phyloP scores from a whole-genome alignment of 1,140 invertebrate species.

The Linepithema humile region DNA sequence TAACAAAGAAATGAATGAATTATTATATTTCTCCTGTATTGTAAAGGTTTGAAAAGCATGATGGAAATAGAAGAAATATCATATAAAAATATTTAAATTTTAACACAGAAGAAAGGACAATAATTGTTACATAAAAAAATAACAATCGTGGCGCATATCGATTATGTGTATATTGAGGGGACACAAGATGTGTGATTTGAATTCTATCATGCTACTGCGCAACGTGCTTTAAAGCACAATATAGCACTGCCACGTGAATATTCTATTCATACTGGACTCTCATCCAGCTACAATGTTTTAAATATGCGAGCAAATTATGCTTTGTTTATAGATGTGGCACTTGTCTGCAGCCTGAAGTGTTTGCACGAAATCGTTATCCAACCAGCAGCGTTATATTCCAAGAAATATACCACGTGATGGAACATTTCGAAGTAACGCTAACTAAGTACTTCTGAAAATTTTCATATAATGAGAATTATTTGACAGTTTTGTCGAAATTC shows the following conservation, averaged over 20 bases:
- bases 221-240: conserved; percentile 43
- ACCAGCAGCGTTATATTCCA: conserved; percentile 4
- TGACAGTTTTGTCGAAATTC: neutral
- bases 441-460: neutral
- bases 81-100: conserved; percentile 15
- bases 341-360: conserved; percentile 45
- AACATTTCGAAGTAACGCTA: neutral
- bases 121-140: neutral
- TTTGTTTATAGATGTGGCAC: conserved; percentile 54
- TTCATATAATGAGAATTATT: neutral
- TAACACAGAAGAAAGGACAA: neutral
- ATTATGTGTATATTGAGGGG: neutral
- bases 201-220: conserved; percentile 25
- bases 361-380: conserved; percentile 42
- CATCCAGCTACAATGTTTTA: conserved; percentile 46
- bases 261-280: conserved; percentile 46
- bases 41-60: neutral
- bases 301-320: conserved; percentile 51
- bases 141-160: neutral
- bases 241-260: conserved; percentile 32
- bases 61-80: neutral
- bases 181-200: conserved; percentile 8
- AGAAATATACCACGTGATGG: neutral
- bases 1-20: neutral
- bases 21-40: neutral